Base-by-base conservation (phyloP, 2,797 vertebrate species). In the Neopelma chrysocephalum region DNA sequence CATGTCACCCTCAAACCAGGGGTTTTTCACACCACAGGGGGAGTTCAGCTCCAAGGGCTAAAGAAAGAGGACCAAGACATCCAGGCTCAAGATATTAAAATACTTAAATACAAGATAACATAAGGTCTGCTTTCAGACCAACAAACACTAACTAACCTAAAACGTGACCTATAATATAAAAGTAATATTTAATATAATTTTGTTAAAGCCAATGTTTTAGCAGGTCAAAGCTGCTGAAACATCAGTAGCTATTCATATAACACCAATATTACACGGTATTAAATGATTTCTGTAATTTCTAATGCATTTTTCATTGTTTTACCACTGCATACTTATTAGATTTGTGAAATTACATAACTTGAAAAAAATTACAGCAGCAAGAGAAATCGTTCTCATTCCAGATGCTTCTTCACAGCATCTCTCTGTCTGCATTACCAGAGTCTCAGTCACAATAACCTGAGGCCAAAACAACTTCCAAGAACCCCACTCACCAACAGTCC, bases 1-100 rank as follows among this genome's bases (percentile, higher is more conserved):
- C 12, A 3, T 0, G 20, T 23, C 53, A 66, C 36, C 29, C 60
- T 89, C 77, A 38, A 32, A 68, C 0, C 0, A 12, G 42, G 17
- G 29, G 22, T 32, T 80, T 64, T 64, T 61, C 36, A 60, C 14
- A 34, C 12, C 34, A 40, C 1, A 5, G 66, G 42, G 22, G 8
- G 66, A 69, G 16, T 22, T 86, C 58, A 68, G 23, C 31, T 57
- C 62, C 54, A 62, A 68, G 31, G 26, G 29, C n/a, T 36, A 40
- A 34, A 62, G 31, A 56, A 57, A 79, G 25, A 77, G 15, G 34
- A 78, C 9, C 12, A 65, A 60, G n/a, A 61, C 11, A 86, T 15
- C 21, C 42, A 77, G 18, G 36, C 19, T 56, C 58, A 48, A 47
- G 23, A 66, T 12, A 78, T 3, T 21, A 78, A 75, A 75, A 90